These are phyloP conservation scores for Idaea straminata DNA, from an alignment of 2,888 invertebrate genomes.

Conservation along the genomic window DNA sequence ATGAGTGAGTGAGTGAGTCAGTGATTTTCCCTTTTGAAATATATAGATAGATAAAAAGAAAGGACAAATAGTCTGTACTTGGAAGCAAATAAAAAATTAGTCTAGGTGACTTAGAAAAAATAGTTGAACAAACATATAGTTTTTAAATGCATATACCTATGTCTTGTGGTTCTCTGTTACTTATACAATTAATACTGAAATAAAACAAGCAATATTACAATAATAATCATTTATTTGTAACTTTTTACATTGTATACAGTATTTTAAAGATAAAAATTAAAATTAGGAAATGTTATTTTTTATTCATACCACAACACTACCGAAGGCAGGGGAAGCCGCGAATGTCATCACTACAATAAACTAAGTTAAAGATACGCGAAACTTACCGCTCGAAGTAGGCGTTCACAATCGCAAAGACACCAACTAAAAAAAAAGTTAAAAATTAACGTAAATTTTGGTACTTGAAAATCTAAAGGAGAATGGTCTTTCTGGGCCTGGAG, in stretches of 20 bases:
- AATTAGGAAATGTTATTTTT: constrained; percentile 20
- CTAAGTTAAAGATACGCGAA: constrained; percentile 61
- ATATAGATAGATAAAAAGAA: too few relatives aligned
- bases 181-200: constrained; percentile 30
- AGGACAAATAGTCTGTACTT: too few relatives aligned
- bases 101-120: too few relatives aligned
- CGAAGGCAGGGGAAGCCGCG: constrained; percentile 9
- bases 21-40: too few relatives aligned
- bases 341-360: constrained; percentile 51
- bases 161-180: not conserved
- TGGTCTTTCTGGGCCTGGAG: too few relatives aligned
- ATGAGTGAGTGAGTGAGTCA: too few relatives aligned
- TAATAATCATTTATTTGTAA: constrained; percentile 38
- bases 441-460: too few relatives aligned
- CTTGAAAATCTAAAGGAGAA: too few relatives aligned
- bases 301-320: constrained; percentile 39
- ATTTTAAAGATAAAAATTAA: constrained; percentile 14
- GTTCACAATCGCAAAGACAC: constrained; percentile 29
- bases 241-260: constrained; percentile 48
- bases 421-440: constrained; percentile 62
- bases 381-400: constrained; percentile 59
- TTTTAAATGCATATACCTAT: too few relatives aligned
- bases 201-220: constrained; percentile 49
- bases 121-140: too few relatives aligned
- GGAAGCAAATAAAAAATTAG: too few relatives aligned